Conservation (phyloP, 2,113 vertebrate species). For the Phalacrocorax pelagicus region DNA sequence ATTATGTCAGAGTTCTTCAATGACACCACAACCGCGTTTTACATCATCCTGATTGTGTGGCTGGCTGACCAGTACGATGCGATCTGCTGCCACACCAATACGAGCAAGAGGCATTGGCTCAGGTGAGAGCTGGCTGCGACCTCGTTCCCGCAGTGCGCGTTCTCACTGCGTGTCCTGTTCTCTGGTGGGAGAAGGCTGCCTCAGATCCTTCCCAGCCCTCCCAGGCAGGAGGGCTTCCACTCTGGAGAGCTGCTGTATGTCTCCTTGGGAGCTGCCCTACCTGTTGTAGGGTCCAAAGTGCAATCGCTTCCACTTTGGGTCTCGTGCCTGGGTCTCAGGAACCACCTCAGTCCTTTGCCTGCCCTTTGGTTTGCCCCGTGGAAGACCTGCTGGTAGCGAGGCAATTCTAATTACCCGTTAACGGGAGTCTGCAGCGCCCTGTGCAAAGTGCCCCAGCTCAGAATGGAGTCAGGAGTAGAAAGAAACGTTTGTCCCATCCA, state of each 20-base stretch:
- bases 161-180: rapidly evolving
- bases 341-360: background rate
- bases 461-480: too few species aligned
- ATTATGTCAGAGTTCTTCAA: constrained; percentile 99
- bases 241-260: background rate
- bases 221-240: rapidly evolving
- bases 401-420: background rate
- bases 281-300: rapidly evolving
- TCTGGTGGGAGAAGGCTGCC: background rate
- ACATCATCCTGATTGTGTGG: constrained; percentile 99
- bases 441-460: background rate
- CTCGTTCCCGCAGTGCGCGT: rapidly evolving
- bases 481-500: rapidly evolving
- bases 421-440: background rate
- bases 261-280: background rate
- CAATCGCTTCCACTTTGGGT: background rate
- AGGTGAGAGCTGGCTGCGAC: constrained; percentile 69
- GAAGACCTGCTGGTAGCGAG: background rate
- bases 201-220: background rate
- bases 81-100: constrained; percentile 98
- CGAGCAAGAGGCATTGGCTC: constrained; percentile 97
- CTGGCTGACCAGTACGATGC: constrained; percentile 95
- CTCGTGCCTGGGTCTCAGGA: background rate
- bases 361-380: background rate
- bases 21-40: constrained; percentile 96